Conservation (phyloP, 2,888 invertebrate species). For the Caenorhabditis sulstoni region DNA sequence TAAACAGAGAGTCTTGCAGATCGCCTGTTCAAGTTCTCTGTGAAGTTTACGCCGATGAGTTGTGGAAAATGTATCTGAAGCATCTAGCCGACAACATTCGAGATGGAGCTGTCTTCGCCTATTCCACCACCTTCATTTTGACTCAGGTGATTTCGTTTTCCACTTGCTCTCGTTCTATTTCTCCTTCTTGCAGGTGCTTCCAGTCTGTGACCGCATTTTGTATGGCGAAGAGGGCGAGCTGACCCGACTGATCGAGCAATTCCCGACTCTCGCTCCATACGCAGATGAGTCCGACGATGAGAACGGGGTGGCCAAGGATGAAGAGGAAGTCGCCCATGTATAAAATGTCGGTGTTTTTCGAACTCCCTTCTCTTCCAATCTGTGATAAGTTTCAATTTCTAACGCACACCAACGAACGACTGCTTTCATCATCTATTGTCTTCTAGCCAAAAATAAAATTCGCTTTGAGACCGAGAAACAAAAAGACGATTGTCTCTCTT, state of each 20-base stretch:
- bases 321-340: conserved; percentile 76
- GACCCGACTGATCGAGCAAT: conserved; percentile 63
- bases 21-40: conserved; percentile 70
- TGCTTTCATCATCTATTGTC: conserved; percentile 14
- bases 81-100: conserved; percentile 68
- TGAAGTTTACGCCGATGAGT: conserved; percentile 70
- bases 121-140: conserved; percentile 73
- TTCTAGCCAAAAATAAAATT: conserved; percentile 20
- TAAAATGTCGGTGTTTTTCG: conserved; percentile 26
- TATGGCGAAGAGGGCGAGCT: conserved; percentile 69
- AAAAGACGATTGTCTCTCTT: conserved; percentile 3
- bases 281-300: conserved; percentile 67
- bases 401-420: background rate
- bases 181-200: conserved; percentile 68
- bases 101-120: conserved; percentile 70
- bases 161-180: background rate
- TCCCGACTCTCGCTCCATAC: conserved; percentile 69
- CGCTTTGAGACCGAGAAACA: conserved; percentile 4
- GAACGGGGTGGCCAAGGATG: conserved; percentile 54
- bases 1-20: conserved; percentile 48
- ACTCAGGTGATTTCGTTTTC: conserved; percentile 61
- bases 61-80: conserved; percentile 76
- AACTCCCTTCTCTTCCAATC: background rate
- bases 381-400: conserved; percentile 8
- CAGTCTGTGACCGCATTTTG: conserved; percentile 68